Percentiles rank a stretch among this genome's conserved stretches.
These are phyloP conservation scores for Abramis brama DNA, from an alignment of 2,113 vertebrate genomes.

Conservation along the genomic window DNA sequence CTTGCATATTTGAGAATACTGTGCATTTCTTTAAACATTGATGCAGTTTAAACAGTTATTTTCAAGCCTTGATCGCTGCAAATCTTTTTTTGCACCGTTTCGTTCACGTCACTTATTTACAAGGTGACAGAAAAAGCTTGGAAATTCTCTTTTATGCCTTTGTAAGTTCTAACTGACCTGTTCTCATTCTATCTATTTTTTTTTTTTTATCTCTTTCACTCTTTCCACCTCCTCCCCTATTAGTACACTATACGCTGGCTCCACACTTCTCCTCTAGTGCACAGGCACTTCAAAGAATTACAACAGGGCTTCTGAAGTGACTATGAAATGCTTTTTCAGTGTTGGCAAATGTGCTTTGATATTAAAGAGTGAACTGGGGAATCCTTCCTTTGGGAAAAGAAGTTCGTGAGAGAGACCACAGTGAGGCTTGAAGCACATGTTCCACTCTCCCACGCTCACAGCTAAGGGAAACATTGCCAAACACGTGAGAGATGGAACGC, in stretches of 20 bases:
- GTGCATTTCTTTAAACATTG: background rate
- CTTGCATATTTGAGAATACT: background rate
- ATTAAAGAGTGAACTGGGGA: conserved; percentile 40
- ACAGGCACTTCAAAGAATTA: conserved; percentile 52
- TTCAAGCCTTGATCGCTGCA: conserved; percentile 1
- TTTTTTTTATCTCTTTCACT: background rate
- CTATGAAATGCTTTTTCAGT: conserved; percentile 47
- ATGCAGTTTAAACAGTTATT: background rate
- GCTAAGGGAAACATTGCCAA: conserved; percentile 2
- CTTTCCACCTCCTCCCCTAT: conserved; percentile 40
- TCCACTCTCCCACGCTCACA: conserved; percentile 32
- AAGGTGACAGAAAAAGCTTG: conserved; percentile 11
- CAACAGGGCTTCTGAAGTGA: conserved; percentile 47
- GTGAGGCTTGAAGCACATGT: conserved; percentile 42
- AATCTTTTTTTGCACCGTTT: background rate
- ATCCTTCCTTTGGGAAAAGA: conserved; percentile 40
- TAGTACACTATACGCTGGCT: conserved; percentile 35
- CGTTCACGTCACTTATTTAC: conserved; percentile 15
- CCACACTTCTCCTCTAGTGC: conserved; percentile 30
- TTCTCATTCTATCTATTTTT: conserved; percentile 24
- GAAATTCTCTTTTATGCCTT: conserved; percentile 38
- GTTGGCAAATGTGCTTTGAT: conserved; percentile 52
- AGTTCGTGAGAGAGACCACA: conserved; percentile 14
- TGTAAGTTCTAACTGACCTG: conserved; percentile 28
- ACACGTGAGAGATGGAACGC: conserved; percentile 22